phyloP scores from a whole-genome alignment of 2,113 vertebrate species.

The Datnioides undecimradiatus region DNA sequence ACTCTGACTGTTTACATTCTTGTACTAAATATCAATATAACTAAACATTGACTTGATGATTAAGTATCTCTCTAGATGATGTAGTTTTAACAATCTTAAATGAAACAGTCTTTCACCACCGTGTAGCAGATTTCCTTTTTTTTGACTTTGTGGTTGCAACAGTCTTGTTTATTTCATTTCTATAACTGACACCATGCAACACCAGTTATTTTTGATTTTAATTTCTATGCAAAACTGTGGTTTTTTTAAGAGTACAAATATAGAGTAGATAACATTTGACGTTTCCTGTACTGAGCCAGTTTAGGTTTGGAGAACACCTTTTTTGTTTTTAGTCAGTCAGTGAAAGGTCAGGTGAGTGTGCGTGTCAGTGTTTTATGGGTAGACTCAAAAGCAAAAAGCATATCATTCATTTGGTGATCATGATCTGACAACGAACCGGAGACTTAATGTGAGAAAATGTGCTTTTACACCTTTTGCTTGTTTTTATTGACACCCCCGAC shows the following conservation, averaged over 20 bases:
- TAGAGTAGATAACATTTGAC: background rate
- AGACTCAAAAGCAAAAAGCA: background rate
- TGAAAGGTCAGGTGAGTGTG: background rate
- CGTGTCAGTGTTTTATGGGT: background rate
- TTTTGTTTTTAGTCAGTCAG: background rate
- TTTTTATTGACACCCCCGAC: too few species aligned
- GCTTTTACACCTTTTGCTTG: background rate
- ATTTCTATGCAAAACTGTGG: background rate
- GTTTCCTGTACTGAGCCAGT: background rate
- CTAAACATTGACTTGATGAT: too few species aligned
- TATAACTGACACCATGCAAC: too few species aligned
- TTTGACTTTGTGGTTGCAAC: too few species aligned
- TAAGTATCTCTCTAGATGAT: too few species aligned
- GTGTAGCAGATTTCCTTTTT: too few species aligned
- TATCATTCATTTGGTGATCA: background rate
- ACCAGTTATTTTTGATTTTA: background rate
- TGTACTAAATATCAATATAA: too few species aligned
- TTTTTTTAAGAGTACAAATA: background rate
- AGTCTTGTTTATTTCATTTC: too few species aligned
- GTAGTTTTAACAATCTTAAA: too few species aligned
- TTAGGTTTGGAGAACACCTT: background rate
- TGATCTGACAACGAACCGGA: background rate
- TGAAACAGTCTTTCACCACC: too few species aligned
- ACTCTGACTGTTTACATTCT: background rate
- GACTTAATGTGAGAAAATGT: background rate